phyloP scores from a whole-genome alignment of 2,113 vertebrate genomes.

The Perca schrenkii region DNA sequence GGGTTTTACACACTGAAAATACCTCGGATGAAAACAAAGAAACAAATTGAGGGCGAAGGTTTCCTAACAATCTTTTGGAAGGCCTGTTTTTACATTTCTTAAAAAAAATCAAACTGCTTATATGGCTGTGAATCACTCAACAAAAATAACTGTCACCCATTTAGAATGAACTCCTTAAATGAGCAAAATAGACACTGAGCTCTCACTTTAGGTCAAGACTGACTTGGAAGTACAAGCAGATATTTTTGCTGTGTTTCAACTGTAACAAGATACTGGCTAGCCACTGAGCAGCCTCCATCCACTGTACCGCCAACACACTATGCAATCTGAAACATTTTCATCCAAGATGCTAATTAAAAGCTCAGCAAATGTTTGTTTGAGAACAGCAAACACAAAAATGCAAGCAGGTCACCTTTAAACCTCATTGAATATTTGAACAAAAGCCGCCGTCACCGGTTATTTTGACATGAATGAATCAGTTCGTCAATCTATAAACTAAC shows the following conservation, averaged over 20 bases:
- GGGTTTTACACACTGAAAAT: neutral
- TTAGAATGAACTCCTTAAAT: neutral
- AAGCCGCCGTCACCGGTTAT: neutral
- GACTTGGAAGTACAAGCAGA: neutral
- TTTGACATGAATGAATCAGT: neutral
- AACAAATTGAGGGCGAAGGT: neutral
- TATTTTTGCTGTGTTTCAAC: slow-evolving; percentile 20
- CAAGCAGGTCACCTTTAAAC: slow-evolving; percentile 2
- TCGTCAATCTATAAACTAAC: neutral
- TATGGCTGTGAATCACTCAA: neutral
- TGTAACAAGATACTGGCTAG: slow-evolving; percentile 8
- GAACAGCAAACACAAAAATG: neutral
- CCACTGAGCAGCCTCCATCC: slow-evolving; percentile 24
- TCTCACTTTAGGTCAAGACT: slow-evolving; percentile 11
- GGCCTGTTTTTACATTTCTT: neutral
- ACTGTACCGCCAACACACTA: slow-evolving; percentile 20
- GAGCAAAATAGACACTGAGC: slow-evolving; percentile 3
- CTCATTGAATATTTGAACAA: neutral
- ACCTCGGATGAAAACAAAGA: neutral
- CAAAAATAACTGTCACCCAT: neutral
- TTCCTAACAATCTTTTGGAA: neutral
- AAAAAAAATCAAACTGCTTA: neutral
- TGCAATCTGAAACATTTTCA: slow-evolving; percentile 36
- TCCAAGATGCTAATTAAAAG: slow-evolving; percentile 16
- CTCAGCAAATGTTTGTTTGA: slow-evolving; percentile 13